Conservation (phyloP, 2,113 vertebrate species). For the Collichthys lucidus region DNA sequence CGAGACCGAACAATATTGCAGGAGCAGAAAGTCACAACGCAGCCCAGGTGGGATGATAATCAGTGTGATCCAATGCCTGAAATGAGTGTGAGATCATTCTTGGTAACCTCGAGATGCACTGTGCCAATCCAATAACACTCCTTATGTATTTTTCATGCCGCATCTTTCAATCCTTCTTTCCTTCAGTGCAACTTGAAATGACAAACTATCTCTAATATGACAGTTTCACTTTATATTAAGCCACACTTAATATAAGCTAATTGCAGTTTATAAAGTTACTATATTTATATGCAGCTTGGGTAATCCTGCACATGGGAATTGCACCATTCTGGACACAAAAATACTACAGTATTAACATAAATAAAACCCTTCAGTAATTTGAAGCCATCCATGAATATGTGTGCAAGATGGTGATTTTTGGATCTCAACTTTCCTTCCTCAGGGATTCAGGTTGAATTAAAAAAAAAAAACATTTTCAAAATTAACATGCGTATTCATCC, state of each 20-base stretch:
- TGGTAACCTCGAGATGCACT: conserved; percentile 12
- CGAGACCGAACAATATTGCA: conserved; percentile 60
- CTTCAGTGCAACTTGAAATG: background rate
- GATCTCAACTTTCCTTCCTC: background rate
- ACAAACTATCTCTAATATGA: background rate
- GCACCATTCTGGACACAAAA: background rate
- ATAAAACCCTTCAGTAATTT: background rate
- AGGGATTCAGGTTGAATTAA: background rate
- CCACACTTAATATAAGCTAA: background rate
- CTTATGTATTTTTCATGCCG: background rate
- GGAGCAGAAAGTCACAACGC: conserved; percentile 40
- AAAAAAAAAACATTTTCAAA: background rate
- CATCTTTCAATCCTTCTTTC: background rate
- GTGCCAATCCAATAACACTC: background rate
- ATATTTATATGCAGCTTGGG: background rate
- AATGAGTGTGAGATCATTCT: conserved; percentile 50
- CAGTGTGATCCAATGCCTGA: conserved; percentile 54
- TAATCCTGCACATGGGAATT: background rate
- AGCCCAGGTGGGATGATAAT: conserved; percentile 46
- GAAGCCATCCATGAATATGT: background rate
- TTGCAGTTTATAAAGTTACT: background rate
- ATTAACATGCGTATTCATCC: background rate
- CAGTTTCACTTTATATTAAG: background rate
- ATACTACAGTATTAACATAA: background rate
- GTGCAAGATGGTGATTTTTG: background rate